phyloP scores from a whole-genome alignment of 2,888 invertebrate genomes.

The Teleiodes luculella region DNA sequence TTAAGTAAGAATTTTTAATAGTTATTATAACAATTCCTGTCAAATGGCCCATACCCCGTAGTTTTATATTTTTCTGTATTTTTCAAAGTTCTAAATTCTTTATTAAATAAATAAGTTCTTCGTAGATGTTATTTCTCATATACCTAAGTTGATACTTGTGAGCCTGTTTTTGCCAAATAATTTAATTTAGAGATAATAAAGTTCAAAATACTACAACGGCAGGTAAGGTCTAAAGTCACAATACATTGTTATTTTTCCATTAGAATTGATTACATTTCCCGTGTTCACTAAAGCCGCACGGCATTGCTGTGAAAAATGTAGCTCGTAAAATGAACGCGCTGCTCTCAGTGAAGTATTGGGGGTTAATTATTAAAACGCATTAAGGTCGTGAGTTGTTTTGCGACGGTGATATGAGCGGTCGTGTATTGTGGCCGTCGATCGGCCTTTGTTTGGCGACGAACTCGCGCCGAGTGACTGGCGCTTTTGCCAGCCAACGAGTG shows the following conservation, averaged over 20 bases:
- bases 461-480: conserved; percentile 67
- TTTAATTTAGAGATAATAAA: too few relatives aligned
- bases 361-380: conserved; percentile 74
- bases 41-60: too few relatives aligned
- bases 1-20: conserved; percentile 37
- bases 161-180: too few relatives aligned
- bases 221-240: too few relatives aligned
- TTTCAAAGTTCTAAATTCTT: too few relatives aligned
- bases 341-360: conserved; percentile 31
- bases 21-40: conserved; percentile 47
- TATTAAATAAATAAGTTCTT: conserved; percentile 36
- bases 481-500: conserved; percentile 44
- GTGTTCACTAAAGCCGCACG: too few relatives aligned
- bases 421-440: conserved; percentile 52
- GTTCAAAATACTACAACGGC: too few relatives aligned
- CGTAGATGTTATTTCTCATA: too few relatives aligned
- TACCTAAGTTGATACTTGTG: too few relatives aligned
- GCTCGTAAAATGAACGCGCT: conserved; percentile 12
- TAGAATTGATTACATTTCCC: too few relatives aligned
- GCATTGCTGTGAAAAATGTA: neutral
- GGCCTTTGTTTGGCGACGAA: conserved; percentile 60
- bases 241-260: too few relatives aligned
- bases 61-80: too few relatives aligned
- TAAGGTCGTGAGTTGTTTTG: conserved; percentile 62
- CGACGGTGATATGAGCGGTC: conserved; percentile 56